Conservation (phyloP, 2,113 vertebrate genomes). For the Vulpes ferrilata region DNA sequence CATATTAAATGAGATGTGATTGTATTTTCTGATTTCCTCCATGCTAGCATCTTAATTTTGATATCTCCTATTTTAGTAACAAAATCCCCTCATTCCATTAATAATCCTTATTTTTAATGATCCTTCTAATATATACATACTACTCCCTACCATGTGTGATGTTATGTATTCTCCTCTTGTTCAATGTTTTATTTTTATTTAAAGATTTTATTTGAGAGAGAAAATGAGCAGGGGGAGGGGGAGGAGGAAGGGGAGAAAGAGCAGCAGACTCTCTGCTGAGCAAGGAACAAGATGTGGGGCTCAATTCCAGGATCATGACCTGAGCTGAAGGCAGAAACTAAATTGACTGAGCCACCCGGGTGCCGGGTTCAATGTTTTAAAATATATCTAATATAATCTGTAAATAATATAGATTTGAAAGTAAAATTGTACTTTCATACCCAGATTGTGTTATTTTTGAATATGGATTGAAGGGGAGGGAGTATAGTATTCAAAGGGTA, state of each 20-base stretch:
- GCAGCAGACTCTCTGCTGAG: too few species aligned
- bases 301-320: too few species aligned
- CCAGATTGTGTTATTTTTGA: neutral
- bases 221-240: too few species aligned
- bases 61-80: neutral
- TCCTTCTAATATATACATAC: neutral
- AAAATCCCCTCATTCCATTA: neutral
- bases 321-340: too few species aligned
- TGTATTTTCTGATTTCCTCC: conserved; percentile 9
- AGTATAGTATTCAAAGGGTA: neutral
- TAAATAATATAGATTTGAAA: conserved; percentile 6
- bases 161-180: neutral
- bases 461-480: neutral
- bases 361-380: neutral
- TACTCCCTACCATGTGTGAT: neutral
- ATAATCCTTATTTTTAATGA: conserved; percentile 28
- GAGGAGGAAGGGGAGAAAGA: too few species aligned
- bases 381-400: neutral
- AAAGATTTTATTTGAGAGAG: too few species aligned
- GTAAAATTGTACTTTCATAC: neutral
- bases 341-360: too few species aligned
- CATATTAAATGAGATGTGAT: neutral
- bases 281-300: too few species aligned
- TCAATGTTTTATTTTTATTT: neutral
- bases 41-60: neutral